Conservation (phyloP, 2,888 invertebrate genomes). For the Maniola hyperantus region DNA sequence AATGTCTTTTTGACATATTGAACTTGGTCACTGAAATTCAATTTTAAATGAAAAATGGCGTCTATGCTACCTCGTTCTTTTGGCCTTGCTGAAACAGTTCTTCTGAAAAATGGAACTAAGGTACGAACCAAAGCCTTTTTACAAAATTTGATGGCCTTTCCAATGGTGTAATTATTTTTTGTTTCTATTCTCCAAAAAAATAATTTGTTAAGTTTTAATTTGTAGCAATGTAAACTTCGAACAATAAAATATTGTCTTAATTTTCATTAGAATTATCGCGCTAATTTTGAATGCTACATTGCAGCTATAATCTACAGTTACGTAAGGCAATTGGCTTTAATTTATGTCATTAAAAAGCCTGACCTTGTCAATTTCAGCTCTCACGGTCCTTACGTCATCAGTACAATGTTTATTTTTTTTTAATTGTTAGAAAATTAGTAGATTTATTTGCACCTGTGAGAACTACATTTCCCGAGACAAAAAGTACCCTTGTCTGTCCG, state of each 20-base stretch:
- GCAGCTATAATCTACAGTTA: slow-evolving; percentile 19
- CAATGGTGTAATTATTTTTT: not conserved
- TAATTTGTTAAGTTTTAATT: not conserved
- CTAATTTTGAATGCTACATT: slow-evolving; percentile 38
- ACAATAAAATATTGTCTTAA: slow-evolving; percentile 16
- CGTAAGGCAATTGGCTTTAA: slow-evolving; percentile 31
- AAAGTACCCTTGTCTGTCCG: too few species aligned
- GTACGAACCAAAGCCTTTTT: slow-evolving; percentile 66
- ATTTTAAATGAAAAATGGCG: slow-evolving; percentile 84
- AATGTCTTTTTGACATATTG: too few species aligned
- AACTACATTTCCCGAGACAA: too few species aligned
- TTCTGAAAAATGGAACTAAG: slow-evolving; percentile 87
- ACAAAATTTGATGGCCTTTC: not conserved
- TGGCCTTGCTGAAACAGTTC: slow-evolving; percentile 86
- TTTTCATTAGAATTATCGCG: slow-evolving; percentile 26
- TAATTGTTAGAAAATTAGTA: slow-evolving; percentile 30
- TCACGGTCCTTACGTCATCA: slow-evolving; percentile 73
- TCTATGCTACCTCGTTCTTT: slow-evolving; percentile 89
- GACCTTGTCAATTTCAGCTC: slow-evolving; percentile 72
- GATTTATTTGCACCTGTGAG: too few species aligned
- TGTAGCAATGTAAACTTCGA: slow-evolving; percentile 4
- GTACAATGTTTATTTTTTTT: slow-evolving; percentile 46
- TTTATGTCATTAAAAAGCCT: slow-evolving; percentile 58
- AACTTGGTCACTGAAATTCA: not conserved
- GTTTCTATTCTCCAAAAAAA: not conserved